Base-by-base conservation (phyloP, 1,140 invertebrate species). In the Platyscapa corneri region DNA sequence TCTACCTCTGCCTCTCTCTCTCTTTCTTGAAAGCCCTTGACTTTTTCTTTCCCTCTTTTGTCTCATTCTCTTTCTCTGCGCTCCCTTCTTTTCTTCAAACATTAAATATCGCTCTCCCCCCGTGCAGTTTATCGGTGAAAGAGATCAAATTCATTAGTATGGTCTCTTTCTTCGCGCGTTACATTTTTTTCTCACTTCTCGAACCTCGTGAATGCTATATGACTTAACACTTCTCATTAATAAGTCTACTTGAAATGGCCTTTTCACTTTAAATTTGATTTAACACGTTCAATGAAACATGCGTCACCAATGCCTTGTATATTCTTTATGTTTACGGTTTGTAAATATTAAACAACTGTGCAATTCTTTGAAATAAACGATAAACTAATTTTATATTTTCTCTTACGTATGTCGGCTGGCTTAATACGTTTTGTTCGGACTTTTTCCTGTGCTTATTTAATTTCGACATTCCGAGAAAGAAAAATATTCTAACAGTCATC, bases 71-170 rank as follows among this genome's bases (percentile, higher is more conserved):
- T 23, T 56, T 37, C 60, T 75, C 65, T 83, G n/a, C n/a, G n/a
- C n/a, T 70, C 65, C 49, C 77, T 87, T 75, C 87, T 84, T 79
- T 85, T 82, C 87, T 86, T 87, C 84, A 80, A 76, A 86, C 83
- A 85, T 87, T 86, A 88, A 88, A 88, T 87, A 83, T 82, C 87
- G 83, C 80, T 78, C 83, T 46, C 46, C 77, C 84, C 56, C 7
- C n/a, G 37, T 70, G 81, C 78, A 70, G 83, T 83, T 86, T 86
- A 77, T 87, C 82, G 75, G 82, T 80, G 86, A 90, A 90, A 89
- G 88, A 89, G 86, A 87, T 84, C 76, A 42, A 84, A 80, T 74
- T 84, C 83, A 80, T 84, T 84, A 80, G 83, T 42, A 42, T 7
- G 7, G 65, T 80, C 42, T 34, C 65, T 65, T 32, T 42, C 56